phyloP scores from a whole-genome alignment of 2,888 invertebrate genomes.

The Latrodectus elegans region DNA sequence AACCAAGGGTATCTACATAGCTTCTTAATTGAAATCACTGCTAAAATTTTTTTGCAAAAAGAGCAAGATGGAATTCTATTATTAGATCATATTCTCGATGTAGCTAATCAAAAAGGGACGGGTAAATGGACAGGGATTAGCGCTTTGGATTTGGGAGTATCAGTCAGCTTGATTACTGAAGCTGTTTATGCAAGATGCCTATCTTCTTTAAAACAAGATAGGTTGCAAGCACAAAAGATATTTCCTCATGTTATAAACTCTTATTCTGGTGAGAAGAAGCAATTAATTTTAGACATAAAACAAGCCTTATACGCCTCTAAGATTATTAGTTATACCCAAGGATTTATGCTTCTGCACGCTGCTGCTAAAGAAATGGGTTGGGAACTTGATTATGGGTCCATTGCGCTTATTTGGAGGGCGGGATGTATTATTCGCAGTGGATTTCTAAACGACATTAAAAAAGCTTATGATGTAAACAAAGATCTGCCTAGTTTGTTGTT shows the following conservation, averaged over 20 bases:
- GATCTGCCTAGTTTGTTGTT: no score
- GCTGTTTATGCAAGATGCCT: background rate
- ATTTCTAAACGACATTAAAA: background rate
- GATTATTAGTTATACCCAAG: background rate
- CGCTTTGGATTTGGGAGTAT: background rate
- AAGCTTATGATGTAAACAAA: background rate
- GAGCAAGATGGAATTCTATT: background rate
- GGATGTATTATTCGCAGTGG: background rate
- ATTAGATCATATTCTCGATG: background rate
- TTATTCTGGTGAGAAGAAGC: background rate
- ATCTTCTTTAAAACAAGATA: background rate
- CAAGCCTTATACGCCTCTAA: background rate
- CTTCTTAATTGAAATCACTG: background rate
- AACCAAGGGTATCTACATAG: background rate
- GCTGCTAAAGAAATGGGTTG: background rate
- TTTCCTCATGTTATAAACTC: background rate
- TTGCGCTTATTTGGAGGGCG: background rate
- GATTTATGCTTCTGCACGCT: background rate
- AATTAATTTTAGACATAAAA: background rate
- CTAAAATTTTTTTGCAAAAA: background rate
- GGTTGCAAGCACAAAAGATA: background rate
- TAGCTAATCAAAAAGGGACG: background rate
- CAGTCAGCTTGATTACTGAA: background rate
- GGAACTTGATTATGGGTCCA: background rate
- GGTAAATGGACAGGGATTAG: background rate